Evolutionary conservation across 2,888 invertebrate genomes (phyloP).

Genomic region (Ormia ochracea): DNA sequence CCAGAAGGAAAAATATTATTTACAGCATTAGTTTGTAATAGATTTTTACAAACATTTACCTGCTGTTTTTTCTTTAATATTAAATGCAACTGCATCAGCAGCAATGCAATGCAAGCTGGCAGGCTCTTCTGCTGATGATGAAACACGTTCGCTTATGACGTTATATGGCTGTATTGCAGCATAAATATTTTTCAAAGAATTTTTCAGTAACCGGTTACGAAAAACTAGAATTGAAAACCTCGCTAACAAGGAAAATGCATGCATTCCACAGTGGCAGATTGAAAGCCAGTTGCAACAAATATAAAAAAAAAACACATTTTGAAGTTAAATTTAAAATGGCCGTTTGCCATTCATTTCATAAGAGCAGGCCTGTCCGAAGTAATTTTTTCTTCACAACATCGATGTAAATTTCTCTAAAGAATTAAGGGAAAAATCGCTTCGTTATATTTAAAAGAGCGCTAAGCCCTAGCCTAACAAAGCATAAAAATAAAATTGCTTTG

Average conservation of each 20-base stretch:
- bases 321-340: conserved; percentile 31
- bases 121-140: conserved; percentile 12
- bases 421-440: background rate
- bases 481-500: conserved; percentile 61
- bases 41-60: background rate
- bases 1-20: conserved; percentile 6
- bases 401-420: conserved; percentile 42
- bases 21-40: conserved; percentile 22
- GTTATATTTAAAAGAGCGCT: background rate
- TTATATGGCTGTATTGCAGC: background rate
- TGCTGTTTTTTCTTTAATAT: background rate
- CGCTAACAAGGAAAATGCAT: too few relatives aligned
- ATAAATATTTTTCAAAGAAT: too few relatives aligned
- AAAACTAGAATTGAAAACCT: too few relatives aligned
- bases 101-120: background rate
- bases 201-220: too few relatives aligned
- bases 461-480: conserved; percentile 10
- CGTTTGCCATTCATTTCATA: conserved; percentile 32
- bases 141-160: conserved; percentile 38
- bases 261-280: background rate
- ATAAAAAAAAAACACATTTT: background rate
- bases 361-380: background rate
- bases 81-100: background rate
- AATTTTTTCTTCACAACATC: background rate
- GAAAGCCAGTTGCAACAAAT: background rate